phyloP scores from a whole-genome alignment of 2,797 vertebrate genomes.

The Chloroceryle amazona region DNA sequence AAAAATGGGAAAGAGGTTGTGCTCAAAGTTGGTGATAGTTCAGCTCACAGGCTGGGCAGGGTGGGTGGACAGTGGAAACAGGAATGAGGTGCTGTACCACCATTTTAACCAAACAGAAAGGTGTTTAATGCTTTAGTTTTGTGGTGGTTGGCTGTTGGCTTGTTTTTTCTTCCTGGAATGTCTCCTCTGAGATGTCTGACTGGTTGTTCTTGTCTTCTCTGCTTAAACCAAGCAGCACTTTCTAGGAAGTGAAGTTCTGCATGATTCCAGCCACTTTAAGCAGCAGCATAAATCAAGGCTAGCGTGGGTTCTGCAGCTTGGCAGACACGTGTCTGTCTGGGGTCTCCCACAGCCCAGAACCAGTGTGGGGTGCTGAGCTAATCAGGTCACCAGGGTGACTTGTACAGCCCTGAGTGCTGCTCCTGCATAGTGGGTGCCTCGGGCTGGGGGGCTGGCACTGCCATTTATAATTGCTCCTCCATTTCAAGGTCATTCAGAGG shows the following conservation, averaged over 20 bases:
- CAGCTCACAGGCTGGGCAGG: neutral
- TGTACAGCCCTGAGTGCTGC: neutral
- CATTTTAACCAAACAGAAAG: neutral
- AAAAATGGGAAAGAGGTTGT: neutral
- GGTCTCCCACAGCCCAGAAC: neutral
- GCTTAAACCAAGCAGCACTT: neutral
- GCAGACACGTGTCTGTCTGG: neutral
- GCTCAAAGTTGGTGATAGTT: neutral
- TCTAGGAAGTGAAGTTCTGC: neutral
- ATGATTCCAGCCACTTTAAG: neutral
- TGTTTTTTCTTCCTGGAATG: neutral
- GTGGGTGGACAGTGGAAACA: neutral
- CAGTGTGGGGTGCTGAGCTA: neutral
- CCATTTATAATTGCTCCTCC: neutral
- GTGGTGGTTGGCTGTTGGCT: neutral
- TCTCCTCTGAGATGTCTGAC: neutral
- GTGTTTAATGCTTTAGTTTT: neutral
- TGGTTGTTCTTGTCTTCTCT: neutral
- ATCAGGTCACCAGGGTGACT: neutral
- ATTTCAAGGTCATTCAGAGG: constrained; percentile 21
- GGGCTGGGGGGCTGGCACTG: neutral
- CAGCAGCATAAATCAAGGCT: neutral
- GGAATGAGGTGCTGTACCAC: neutral
- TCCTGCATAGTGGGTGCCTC: neutral
- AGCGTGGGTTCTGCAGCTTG: neutral